Conservation (phyloP, 2,797 vertebrate genomes). For the Myotis daubentonii region DNA sequence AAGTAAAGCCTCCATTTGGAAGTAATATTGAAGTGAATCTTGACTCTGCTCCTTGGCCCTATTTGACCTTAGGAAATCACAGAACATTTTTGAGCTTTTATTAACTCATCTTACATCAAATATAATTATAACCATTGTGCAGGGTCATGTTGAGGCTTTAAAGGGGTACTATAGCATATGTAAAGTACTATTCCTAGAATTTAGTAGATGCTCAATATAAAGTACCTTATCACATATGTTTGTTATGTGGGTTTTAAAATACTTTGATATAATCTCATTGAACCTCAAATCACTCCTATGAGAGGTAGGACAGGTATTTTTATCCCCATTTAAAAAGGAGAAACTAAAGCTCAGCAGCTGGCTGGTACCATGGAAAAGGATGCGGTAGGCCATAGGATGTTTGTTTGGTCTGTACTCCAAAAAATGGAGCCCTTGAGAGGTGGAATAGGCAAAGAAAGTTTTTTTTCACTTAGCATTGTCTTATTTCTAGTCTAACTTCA, state of each 20-base stretch:
- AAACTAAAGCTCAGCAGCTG: neutral
- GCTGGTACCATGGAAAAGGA: neutral
- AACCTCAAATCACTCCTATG: neutral
- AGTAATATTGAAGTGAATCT: constrained; percentile 8
- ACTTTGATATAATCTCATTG: neutral
- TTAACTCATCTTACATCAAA: neutral
- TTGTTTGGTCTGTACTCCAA: neutral
- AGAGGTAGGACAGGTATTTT: neutral
- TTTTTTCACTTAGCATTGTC: neutral
- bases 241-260: neutral
- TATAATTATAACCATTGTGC: neutral
- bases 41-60: neutral
- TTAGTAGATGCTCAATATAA: neutral
- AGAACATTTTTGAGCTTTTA: neutral
- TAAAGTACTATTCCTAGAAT: constrained; percentile 15
- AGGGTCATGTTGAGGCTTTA: neutral
- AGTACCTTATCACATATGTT: neutral
- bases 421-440: neutral
- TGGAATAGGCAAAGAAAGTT: neutral
- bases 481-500: constrained; percentile 1
- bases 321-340: neutral
- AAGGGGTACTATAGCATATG: neutral
- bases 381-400: neutral
- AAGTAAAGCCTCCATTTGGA: neutral
- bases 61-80: constrained; percentile 26